A percentile compares a stretch with the other conserved stretches of the same genome.
Conservation (phyloP, 2,888 invertebrate genomes). For the Fragum sueziense region DNA sequence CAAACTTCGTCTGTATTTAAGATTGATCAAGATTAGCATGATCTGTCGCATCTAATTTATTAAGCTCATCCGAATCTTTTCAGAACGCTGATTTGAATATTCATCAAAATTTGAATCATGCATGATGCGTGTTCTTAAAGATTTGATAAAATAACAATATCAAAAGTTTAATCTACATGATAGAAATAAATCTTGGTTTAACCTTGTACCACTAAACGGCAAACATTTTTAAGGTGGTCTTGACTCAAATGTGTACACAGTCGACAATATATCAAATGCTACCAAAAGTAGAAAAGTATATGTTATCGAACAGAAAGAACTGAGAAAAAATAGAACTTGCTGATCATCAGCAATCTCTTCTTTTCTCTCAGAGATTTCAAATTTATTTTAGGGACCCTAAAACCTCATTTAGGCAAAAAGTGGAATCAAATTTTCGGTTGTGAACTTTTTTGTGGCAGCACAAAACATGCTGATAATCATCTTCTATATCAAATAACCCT, state of each 20-base stretch:
- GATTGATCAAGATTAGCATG: no score
- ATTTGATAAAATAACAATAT: no score
- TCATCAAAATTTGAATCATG: neutral
- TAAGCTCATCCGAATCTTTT: neutral
- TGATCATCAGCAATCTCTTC: neutral
- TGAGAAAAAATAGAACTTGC: neutral
- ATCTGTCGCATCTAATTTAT: neutral
- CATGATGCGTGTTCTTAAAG: neutral
- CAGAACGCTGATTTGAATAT: neutral
- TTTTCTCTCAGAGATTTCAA: neutral
- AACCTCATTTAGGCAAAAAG: neutral
- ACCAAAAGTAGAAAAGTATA: neutral
- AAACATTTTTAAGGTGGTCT: neutral
- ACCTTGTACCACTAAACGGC: neutral
- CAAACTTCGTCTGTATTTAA: no score
- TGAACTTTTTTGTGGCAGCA: conserved; percentile 2
- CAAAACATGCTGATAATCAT: conserved; percentile 11
- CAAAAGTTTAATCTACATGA: neutral
- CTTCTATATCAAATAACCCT: neutral
- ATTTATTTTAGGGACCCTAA: neutral
- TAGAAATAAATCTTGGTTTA: neutral
- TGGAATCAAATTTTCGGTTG: neutral
- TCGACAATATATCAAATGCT: neutral
- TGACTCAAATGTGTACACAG: neutral
- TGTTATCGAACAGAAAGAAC: neutral